Percentiles rank a stretch among this genome's conserved stretches.
Conservation (phyloP, 2,113 vertebrate species). For the Sapayoa aenigma region DNA sequence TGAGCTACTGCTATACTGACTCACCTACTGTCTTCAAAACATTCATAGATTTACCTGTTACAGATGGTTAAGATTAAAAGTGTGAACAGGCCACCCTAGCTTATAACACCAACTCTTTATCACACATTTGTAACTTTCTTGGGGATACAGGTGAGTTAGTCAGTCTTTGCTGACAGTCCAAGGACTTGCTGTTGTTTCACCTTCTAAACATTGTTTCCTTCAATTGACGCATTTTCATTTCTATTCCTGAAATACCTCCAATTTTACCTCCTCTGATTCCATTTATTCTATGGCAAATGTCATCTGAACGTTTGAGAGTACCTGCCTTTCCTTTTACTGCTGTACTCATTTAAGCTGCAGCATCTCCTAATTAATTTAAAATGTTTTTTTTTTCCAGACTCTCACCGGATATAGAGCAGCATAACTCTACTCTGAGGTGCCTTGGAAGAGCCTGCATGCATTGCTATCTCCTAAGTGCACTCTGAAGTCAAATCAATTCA, state of each 20-base stretch:
- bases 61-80: background rate
- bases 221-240: background rate
- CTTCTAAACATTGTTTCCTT: background rate
- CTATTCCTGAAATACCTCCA: background rate
- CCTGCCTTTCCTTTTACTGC: background rate
- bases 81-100: background rate
- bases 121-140: background rate
- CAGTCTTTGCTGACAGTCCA: background rate
- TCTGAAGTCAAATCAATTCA: constrained; percentile 54
- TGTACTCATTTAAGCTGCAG: background rate
- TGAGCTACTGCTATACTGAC: background rate
- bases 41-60: background rate
- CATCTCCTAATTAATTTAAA: background rate
- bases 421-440: background rate
- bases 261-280: background rate
- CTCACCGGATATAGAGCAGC: background rate
- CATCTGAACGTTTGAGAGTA: background rate
- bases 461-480: constrained; percentile 6
- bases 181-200: background rate
- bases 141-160: background rate
- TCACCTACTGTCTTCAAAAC: background rate
- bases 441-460: background rate
- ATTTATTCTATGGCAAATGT: background rate
- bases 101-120: background rate
- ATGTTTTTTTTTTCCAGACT: background rate